A percentile compares a stretch with the other conserved stretches of the same genome.
Conservation (phyloP, 2,113 vertebrate genomes). For the Saccopteryx leptura region DNA sequence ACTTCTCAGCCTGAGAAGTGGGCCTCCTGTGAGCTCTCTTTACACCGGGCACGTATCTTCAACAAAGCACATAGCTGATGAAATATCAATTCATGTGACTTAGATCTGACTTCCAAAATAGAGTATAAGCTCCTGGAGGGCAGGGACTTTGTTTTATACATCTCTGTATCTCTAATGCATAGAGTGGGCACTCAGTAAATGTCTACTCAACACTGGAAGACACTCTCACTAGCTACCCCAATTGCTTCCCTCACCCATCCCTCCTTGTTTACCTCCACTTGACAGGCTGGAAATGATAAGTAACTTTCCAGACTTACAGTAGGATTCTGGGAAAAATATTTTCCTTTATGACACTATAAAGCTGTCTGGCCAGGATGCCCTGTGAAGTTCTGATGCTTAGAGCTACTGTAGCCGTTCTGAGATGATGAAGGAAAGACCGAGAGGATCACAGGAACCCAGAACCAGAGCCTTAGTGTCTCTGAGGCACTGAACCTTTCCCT, state of each 20-base stretch:
- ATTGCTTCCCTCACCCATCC: not conserved
- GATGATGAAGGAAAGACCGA: not conserved
- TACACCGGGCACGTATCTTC: not conserved
- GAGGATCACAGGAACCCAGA: not conserved
- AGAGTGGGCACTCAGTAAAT: not conserved
- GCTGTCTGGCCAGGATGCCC: not conserved
- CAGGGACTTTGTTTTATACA: not conserved
- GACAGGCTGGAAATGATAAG: not conserved
- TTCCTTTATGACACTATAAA: not conserved
- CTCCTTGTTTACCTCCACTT: not conserved
- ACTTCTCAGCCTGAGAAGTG: not conserved
- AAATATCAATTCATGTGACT: not conserved
- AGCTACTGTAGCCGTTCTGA: not conserved
- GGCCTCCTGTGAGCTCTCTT: not conserved
- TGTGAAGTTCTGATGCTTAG: not conserved
- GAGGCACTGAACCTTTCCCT: not conserved
- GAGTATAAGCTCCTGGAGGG: not conserved
- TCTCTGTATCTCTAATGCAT: not conserved
- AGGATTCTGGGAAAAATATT: not conserved
- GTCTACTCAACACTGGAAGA: not conserved
- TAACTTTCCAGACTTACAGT: not conserved
- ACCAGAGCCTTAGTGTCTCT: not conserved
- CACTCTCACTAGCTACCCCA: not conserved
- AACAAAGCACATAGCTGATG: not conserved
- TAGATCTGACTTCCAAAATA: not conserved